Conservation (phyloP, 2,797 vertebrate genomes). For the Potorous gilbertii region DNA sequence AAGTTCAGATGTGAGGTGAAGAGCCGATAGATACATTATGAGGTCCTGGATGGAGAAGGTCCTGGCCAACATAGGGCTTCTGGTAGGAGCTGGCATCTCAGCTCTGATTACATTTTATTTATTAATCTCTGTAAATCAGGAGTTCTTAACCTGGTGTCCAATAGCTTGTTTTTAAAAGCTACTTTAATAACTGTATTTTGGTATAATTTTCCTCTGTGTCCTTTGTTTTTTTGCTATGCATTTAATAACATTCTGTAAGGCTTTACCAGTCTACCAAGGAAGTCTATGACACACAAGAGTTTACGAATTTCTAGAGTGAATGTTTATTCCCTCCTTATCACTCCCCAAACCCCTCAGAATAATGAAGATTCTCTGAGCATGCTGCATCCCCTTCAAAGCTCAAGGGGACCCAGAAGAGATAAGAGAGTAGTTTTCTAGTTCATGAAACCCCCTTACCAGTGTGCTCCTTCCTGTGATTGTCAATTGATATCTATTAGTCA, state of each 20-base stretch:
- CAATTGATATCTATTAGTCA: too few relatives aligned
- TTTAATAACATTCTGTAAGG: neutral
- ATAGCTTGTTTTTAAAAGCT: neutral
- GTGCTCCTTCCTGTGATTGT: neutral
- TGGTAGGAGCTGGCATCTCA: neutral
- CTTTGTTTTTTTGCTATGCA: neutral
- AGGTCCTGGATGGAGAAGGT: neutral
- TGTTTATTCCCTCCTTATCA: neutral
- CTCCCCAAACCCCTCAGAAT: neutral
- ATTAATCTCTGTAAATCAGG: neutral
- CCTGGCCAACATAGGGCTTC: neutral
- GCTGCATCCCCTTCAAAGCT: neutral
- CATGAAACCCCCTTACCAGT: neutral
- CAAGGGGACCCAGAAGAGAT: neutral
- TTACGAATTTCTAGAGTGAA: neutral
- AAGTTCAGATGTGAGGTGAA: neutral
- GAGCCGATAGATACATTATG: neutral
- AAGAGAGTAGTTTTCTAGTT: neutral
- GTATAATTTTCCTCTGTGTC: neutral
- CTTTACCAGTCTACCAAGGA: neutral
- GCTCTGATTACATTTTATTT: neutral
- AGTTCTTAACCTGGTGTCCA: neutral
- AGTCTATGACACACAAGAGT: neutral
- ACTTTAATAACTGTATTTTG: neutral
- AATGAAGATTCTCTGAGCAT: neutral